These are phyloP conservation scores for Sinella curviseta DNA, from an alignment of 1,140 invertebrate species.

Conservation along the genomic window DNA sequence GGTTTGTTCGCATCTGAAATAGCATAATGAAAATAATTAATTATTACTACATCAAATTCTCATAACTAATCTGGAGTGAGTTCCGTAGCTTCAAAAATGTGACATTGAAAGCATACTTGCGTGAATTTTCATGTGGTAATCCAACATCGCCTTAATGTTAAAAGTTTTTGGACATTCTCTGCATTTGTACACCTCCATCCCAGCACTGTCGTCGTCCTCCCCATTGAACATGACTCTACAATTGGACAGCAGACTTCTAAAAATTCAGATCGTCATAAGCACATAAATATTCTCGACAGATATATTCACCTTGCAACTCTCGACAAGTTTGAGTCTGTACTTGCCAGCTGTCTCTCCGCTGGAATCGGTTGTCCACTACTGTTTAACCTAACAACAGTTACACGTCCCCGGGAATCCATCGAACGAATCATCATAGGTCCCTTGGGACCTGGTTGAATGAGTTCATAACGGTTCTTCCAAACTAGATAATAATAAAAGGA, in stretches of 20 bases:
- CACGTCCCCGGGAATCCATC: slow-evolving; percentile 37
- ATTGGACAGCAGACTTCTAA: slow-evolving; percentile 25
- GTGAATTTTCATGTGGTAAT: slow-evolving; percentile 39
- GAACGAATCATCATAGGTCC: slow-evolving; percentile 37
- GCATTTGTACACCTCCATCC: slow-evolving; percentile 34
- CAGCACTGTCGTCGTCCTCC: slow-evolving; percentile 23
- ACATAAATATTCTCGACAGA: background rate
- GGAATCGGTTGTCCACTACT: slow-evolving; percentile 33
- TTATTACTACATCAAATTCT: background rate
- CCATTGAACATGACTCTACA: slow-evolving; percentile 15
- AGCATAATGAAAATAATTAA: background rate
- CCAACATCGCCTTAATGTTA: slow-evolving; percentile 30
- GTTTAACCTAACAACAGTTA: slow-evolving; percentile 35
- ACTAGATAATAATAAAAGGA: background rate
- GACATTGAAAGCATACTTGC: slow-evolving; percentile 16
- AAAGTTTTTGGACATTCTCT: slow-evolving; percentile 37
- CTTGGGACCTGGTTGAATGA: slow-evolving; percentile 36
- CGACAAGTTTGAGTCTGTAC: slow-evolving; percentile 18
- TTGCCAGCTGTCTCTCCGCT: slow-evolving; percentile 19
- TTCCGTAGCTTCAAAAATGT: background rate
- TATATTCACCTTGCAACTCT: slow-evolving; percentile 20
- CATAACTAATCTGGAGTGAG: background rate
- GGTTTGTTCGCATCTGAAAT: slow-evolving; percentile 51
- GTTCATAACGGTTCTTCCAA: slow-evolving; percentile 11
- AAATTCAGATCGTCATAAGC: background rate